Conservation (phyloP, 2,888 invertebrate genomes). For the Mesorhabditis sp. region DNA sequence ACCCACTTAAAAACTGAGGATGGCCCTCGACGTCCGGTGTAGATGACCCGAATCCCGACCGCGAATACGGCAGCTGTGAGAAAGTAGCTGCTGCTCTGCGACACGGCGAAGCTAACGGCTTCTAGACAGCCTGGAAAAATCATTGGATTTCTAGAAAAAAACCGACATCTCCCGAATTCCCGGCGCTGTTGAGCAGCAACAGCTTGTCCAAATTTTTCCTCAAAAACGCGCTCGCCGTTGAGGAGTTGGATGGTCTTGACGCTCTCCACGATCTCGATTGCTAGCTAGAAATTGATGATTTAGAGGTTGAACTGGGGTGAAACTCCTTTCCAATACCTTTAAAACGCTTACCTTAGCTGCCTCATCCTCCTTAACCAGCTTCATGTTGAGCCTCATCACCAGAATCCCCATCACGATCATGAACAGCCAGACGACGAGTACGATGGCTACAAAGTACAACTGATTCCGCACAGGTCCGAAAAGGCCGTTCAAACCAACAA, state of each 20-base stretch:
- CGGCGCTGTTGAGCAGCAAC: not conserved
- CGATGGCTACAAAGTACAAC: not conserved
- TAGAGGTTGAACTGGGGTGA: not conserved
- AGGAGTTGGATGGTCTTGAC: conserved; percentile 61
- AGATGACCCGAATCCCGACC: conserved; percentile 33
- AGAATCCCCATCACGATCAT: not conserved
- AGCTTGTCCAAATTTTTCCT: conserved; percentile 44
- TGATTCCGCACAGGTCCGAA: not conserved
- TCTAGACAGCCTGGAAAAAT: conserved; percentile 7
- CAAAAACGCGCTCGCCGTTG: conserved; percentile 58
- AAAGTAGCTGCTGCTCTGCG: conserved; percentile 40
- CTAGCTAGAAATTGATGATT: conserved; percentile 44
- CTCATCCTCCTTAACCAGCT: conserved; percentile 59
- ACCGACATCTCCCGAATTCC: not conserved
- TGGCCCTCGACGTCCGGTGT: conserved; percentile 11
- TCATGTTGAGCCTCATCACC: not conserved
- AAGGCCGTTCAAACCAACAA: no score
- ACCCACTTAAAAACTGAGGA: not conserved
- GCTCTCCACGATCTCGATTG: conserved; percentile 61
- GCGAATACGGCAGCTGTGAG: conserved; percentile 32
- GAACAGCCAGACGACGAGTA: not conserved
- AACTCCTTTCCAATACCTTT: not conserved
- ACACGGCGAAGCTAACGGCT: conserved; percentile 32
- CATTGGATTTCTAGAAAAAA: not conserved
- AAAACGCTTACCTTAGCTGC: conserved; percentile 57